These are phyloP conservation scores for Protosalanx chinensis DNA, from an alignment of 2,797 vertebrate genomes.

Conservation along the genomic window DNA sequence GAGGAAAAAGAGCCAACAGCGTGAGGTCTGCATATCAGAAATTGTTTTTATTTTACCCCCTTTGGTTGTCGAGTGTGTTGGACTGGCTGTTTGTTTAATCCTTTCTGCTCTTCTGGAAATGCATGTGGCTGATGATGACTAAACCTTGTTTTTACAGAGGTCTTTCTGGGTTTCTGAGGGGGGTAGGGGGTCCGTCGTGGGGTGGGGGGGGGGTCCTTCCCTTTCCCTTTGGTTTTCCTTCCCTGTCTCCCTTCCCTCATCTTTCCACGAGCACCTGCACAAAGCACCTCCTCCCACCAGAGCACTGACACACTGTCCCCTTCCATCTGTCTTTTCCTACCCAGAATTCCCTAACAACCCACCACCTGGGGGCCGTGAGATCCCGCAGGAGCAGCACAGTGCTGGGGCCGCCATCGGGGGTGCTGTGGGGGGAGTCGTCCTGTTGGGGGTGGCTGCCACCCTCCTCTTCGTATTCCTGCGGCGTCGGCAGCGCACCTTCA, in stretches of 20 bases:
- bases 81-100: slow-evolving; percentile 26
- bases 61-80: slow-evolving; percentile 28
- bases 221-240: slow-evolving; percentile 64
- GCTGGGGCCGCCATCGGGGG: slow-evolving; percentile 83
- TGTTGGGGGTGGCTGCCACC: slow-evolving; percentile 80
- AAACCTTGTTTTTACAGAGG: slow-evolving; percentile 30
- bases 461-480: slow-evolving; percentile 89
- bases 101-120: slow-evolving; percentile 27
- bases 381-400: slow-evolving; percentile 68
- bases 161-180: slow-evolving; percentile 4
- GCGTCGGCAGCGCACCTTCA: slow-evolving; percentile 95
- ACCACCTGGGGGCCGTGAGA: slow-evolving; percentile 60
- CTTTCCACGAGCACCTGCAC: slow-evolving; percentile 70
- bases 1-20: neutral
- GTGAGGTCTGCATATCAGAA: neutral
- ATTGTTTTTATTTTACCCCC: slow-evolving; percentile 14
- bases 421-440: slow-evolving; percentile 83
- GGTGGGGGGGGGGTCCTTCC: slow-evolving; percentile 50
- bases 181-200: slow-evolving; percentile 11
- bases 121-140: slow-evolving; percentile 49
- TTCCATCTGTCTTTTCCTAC: slow-evolving; percentile 98
- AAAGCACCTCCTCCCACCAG: slow-evolving; percentile 78
- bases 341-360: slow-evolving; percentile 94
- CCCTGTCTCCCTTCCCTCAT: slow-evolving; percentile 73
- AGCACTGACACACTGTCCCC: slow-evolving; percentile 92